A percentile compares a stretch with the other conserved stretches of the same genome.
Evolutionary conservation across 2,888 invertebrate species (phyloP).

Genomic region (Unio delphinus): DNA sequence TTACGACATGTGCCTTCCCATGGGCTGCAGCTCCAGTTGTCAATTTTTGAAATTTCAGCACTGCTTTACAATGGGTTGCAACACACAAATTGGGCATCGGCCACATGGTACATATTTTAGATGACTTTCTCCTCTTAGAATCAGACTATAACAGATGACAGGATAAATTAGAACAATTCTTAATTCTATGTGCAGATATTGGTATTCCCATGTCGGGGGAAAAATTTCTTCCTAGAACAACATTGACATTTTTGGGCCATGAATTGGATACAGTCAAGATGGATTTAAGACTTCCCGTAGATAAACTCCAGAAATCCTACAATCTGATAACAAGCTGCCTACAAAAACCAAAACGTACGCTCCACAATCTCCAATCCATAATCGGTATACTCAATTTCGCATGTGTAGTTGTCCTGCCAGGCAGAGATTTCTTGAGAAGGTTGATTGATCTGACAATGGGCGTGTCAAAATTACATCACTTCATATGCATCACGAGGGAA

Average conservation of each 20-base stretch:
- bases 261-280: slow-evolving; percentile 19
- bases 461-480: slow-evolving; percentile 10
- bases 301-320: slow-evolving; percentile 12
- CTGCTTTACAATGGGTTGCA: no score
- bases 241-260: slow-evolving; percentile 19
- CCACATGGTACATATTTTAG: no score
- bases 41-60: no score
- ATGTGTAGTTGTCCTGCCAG: slow-evolving; percentile 15
- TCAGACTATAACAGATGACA: background rate
- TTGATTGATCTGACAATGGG: slow-evolving; percentile 14
- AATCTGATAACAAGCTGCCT: slow-evolving; percentile 3
- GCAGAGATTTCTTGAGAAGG: slow-evolving; percentile 13
- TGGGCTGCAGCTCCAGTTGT: no score
- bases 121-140: no score
- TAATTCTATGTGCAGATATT: slow-evolving; percentile 1
- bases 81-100: no score
- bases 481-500: slow-evolving; percentile 8
- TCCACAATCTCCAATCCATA: slow-evolving; percentile 17
- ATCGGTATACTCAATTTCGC: slow-evolving; percentile 18
- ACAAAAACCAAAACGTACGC: slow-evolving; percentile 2
- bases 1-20: no score
- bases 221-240: slow-evolving; percentile 10
- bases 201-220: slow-evolving; percentile 16
- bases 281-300: background rate
- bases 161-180: slow-evolving; percentile 6